phyloP scores from a whole-genome alignment of 2,797 vertebrate species.

The Falco peregrinus region DNA sequence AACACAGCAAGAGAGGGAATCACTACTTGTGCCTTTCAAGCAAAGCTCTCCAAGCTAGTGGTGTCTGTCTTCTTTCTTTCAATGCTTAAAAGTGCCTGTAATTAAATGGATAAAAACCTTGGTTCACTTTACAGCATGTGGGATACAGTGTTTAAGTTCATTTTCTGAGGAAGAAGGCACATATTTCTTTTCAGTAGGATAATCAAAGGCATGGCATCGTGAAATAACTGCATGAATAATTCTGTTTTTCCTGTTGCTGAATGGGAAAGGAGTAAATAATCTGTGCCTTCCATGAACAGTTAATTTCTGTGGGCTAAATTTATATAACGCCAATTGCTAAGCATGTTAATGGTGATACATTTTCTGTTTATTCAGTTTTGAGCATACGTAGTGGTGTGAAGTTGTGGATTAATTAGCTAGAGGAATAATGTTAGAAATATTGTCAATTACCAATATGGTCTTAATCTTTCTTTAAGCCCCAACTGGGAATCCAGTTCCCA shows the following conservation, averaged over 20 bases:
- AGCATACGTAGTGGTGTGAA: neutral
- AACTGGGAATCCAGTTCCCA: constrained; percentile 14
- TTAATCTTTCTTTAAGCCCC: constrained; percentile 8
- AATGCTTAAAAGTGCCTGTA: neutral
- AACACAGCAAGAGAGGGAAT: neutral
- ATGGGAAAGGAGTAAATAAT: neutral
- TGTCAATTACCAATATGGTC: constrained; percentile 31
- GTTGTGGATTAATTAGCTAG: constrained; percentile 15
- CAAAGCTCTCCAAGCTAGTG: neutral
- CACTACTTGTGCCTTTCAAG: constrained; percentile 3
- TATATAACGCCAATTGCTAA: neutral
- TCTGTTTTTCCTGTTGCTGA: neutral
- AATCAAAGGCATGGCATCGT: neutral
- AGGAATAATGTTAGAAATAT: constrained; percentile 1
- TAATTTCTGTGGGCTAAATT: neutral
- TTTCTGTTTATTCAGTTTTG: constrained; percentile 1
- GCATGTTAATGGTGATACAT: neutral
- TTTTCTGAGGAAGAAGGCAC: neutral
- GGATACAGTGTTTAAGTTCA: neutral
- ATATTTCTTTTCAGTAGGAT: neutral
- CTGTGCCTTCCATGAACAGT: neutral
- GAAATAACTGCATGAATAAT: neutral
- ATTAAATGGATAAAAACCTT: constrained; percentile 17
- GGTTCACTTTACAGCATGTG: neutral
- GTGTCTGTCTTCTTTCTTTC: neutral